phyloP scores from a whole-genome alignment of 2,888 invertebrate species.

The Drosophila infuscata region DNA sequence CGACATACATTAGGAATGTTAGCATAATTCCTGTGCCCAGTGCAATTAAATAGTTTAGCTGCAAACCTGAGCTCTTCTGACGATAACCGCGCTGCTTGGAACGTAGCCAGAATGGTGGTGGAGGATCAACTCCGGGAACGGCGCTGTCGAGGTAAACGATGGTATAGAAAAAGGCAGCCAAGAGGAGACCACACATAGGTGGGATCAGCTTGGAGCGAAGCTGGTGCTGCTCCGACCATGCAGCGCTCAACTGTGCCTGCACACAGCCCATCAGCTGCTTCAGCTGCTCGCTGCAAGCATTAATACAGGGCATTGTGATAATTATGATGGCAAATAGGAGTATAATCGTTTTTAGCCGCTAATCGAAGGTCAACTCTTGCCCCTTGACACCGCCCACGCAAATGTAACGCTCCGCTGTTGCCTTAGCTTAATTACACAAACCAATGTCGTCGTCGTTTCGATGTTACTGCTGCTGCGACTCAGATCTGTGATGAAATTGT shows the following conservation, averaged over 20 bases:
- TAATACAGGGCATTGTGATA: constrained; percentile 77
- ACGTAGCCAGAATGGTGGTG: constrained; percentile 86
- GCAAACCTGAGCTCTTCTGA: constrained; percentile 80
- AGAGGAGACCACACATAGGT: constrained; percentile 85
- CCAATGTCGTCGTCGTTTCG: constrained; percentile 34
- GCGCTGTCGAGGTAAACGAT: constrained; percentile 88
- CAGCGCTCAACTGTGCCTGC: constrained; percentile 65
- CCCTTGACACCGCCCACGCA: constrained; percentile 53
- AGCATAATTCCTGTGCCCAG: constrained; percentile 85
- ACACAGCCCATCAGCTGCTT: constrained; percentile 64
- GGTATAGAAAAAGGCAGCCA: constrained; percentile 87
- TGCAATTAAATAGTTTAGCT: constrained; percentile 86
- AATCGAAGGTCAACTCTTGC: constrained; percentile 56
- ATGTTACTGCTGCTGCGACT: constrained; percentile 7
- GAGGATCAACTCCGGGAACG: constrained; percentile 87
- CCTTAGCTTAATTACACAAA: constrained; percentile 28
- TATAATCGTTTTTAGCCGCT: constrained; percentile 58
- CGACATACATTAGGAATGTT: constrained; percentile 83
- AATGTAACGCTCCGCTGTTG: constrained; percentile 33
- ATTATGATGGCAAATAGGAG: constrained; percentile 64
- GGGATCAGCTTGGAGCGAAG: constrained; percentile 69
- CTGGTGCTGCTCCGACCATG: constrained; percentile 74
- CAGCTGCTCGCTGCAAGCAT: constrained; percentile 60
- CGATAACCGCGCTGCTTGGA: constrained; percentile 85
- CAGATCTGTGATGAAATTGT: neutral